phyloP scores from a whole-genome alignment of 2,113 vertebrate species.

The Aphelocoma coerulescens region DNA sequence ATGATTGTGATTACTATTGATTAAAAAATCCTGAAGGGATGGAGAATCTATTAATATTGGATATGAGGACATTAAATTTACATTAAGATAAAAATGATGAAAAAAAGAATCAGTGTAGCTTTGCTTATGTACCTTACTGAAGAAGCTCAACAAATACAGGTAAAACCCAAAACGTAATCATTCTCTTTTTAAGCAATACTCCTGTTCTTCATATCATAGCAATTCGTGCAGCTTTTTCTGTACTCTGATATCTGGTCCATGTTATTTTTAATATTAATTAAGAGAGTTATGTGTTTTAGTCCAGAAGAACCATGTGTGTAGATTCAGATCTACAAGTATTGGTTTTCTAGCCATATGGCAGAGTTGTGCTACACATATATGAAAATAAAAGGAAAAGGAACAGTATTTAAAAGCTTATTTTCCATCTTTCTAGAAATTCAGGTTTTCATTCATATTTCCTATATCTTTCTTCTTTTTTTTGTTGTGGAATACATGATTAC shows the following conservation, averaged over 20 bases:
- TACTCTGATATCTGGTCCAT: not conserved
- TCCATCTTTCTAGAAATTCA: not conserved
- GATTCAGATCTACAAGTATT: not conserved
- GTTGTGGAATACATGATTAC: not conserved
- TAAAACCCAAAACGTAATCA: not conserved
- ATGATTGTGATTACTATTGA: not conserved
- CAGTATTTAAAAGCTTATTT: not conserved
- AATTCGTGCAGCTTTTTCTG: not conserved
- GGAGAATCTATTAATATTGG: not conserved
- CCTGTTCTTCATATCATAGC: not conserved
- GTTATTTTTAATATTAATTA: not conserved
- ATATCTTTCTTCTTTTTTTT: not conserved
- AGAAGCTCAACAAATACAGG: not conserved
- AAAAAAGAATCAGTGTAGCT: not conserved
- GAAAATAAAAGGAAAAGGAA: not conserved
- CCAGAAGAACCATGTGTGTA: not conserved
- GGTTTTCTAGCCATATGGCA: not conserved
- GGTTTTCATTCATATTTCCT: not conserved
- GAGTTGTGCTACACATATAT: rapidly evolving
- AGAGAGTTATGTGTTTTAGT: not conserved
- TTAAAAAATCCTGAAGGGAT: not conserved
- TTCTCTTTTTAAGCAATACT: not conserved
- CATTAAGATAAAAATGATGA: not conserved
- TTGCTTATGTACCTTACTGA: not conserved
- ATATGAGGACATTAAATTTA: not conserved